A percentile compares a stretch with the other conserved stretches of the same genome.
These are phyloP conservation scores for Cephus spinipes DNA, from an alignment of 2,888 invertebrate genomes.

Conservation along the genomic window DNA sequence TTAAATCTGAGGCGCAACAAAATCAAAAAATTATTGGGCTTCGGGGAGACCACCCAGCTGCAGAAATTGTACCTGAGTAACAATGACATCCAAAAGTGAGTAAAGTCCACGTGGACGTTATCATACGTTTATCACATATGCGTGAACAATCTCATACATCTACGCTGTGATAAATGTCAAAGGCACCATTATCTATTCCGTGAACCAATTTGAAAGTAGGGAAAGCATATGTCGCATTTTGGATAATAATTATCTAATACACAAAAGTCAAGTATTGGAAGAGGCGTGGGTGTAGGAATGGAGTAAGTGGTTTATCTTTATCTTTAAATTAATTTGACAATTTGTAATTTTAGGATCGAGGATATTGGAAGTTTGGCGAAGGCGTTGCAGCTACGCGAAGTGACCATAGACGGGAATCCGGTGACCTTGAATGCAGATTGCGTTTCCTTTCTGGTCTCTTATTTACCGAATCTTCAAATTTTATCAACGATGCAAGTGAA, in stretches of 20 bases:
- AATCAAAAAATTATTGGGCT: constrained; percentile 82
- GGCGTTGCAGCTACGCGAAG: constrained; percentile 81
- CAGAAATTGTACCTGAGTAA: constrained; percentile 87
- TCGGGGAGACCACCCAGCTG: constrained; percentile 80
- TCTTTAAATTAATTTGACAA: background rate
- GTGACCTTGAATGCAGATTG: constrained; percentile 85
- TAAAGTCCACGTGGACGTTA: constrained; percentile 21
- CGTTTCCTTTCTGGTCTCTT: constrained; percentile 84
- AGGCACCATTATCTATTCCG: background rate
- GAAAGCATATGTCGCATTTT: background rate
- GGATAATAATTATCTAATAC: background rate
- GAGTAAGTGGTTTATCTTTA: background rate
- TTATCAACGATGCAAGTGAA: constrained; percentile 84
- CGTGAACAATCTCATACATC: background rate
- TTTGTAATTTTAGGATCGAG: constrained; percentile 75
- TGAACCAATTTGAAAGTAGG: background rate
- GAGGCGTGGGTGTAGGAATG: background rate
- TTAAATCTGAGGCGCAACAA: constrained; percentile 90
- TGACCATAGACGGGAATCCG: constrained; percentile 89
- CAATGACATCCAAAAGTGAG: constrained; percentile 78
- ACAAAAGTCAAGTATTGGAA: background rate
- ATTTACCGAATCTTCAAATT: constrained; percentile 78
- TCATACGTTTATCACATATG: background rate
- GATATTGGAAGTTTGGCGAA: constrained; percentile 87
- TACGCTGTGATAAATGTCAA: background rate